Evolutionary conservation across 2,888 invertebrate genomes (phyloP), one percentile per base, ranked within the genome.

Genomic region (Pyrochroa serraticornis): DNA sequence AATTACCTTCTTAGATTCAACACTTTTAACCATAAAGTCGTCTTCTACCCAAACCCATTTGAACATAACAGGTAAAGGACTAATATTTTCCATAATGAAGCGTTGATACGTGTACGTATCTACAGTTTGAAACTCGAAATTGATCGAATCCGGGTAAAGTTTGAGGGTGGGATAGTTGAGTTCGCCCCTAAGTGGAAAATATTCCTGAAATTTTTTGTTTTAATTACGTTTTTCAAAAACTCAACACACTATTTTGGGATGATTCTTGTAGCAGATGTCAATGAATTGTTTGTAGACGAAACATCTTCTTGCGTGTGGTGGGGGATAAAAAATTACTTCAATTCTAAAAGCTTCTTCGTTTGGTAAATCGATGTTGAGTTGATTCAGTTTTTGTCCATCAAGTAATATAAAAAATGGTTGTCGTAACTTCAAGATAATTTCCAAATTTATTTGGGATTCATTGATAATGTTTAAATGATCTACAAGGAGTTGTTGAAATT

Each of bases 91-190:
- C 44, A 87, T 71, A 53, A 79, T 78, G 31, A 87, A 68, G 56
- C 76, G 77, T 59, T 77, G 70, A 8, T 79, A 80, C 0, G 74
- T 76, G 35, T 79, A 79, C 1, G 80, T 81, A 48, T 81, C 81
- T 59, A 81, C 72, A 31, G 82, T 74, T 61, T 88, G 79, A 70
- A 87, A 87, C 42, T 84, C 83, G 71, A 91, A 88, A 73, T 87
- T 83, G 2, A 89, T 75, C 58, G 77, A 75, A 8, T 80, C 80
- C 37, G 86, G 82, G 58, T 81, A 73, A 49, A 89, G 78, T 36
- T 80, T 79, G 44, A 91, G 73, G 69, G 89, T 88, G 0, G 91
- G 90, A 72, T 85, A 90, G 76, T 87, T 86, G 1, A 90, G 83
- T 74, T 82, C 84, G 32, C 87, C 90, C 41, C 77, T 77, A 38